phyloP scores from a whole-genome alignment of 2,113 vertebrate genomes.

The Fregetta grallaria region DNA sequence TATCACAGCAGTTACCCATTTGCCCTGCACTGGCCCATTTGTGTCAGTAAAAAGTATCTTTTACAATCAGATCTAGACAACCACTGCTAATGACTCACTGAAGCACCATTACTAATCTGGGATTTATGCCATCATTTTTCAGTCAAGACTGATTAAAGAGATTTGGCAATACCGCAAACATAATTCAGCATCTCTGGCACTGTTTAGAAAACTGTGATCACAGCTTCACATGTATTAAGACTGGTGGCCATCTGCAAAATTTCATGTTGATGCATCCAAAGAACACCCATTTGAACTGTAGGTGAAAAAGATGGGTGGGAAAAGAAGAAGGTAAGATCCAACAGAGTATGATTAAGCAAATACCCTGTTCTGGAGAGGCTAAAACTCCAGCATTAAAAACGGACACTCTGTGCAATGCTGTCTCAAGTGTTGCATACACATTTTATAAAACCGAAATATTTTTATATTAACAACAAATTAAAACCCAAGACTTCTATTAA shows the following conservation, averaged over 20 bases:
- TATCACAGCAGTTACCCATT: neutral
- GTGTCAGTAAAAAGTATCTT: neutral
- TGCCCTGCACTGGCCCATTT: neutral
- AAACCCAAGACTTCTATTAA: neutral
- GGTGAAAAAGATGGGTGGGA: neutral
- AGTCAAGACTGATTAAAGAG: conserved; percentile 29
- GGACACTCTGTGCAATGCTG: neutral
- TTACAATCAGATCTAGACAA: neutral
- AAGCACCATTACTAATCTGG: neutral
- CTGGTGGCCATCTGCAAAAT: conserved; percentile 32
- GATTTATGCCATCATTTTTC: conserved; percentile 36
- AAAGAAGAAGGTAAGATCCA: neutral
- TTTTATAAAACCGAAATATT: neutral
- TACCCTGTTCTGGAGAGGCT: neutral
- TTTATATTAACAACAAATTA: neutral
- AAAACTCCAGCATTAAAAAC: neutral
- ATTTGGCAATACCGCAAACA: conserved; percentile 30
- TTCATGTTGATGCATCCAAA: neutral
- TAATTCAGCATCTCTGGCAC: conserved; percentile 30
- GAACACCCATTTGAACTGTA: neutral
- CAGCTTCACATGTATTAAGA: neutral
- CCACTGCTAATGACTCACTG: conserved; percentile 8
- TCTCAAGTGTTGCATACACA: neutral
- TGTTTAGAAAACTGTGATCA: conserved; percentile 40
- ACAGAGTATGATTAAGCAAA: neutral